Base-by-base conservation (phyloP, 2,888 invertebrate genomes). In the Cabera pusaria region DNA sequence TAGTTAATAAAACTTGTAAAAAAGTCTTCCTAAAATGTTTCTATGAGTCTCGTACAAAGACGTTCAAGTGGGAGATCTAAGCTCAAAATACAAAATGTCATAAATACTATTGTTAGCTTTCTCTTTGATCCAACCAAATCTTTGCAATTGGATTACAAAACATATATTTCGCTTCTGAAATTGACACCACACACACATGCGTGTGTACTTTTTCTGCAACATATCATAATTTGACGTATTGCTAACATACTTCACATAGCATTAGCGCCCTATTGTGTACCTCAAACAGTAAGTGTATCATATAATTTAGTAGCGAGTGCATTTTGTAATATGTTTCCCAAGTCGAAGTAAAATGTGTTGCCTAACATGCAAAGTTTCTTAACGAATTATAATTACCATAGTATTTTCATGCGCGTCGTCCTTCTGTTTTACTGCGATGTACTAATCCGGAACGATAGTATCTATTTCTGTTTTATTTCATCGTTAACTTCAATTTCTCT, bases 211-310 rank as follows among this genome's bases (percentile, higher is more conserved):
- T 48, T 46, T 32, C 14, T 29, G 42, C 31, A 18, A 24, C 34
- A 41, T 59, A 55, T 54, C 55, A 40, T 52, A 61, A 57, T 49
- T 52, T 32, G 32, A 24, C 47, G 25, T 44, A 35, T 41, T 26
- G 25, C 28, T 26, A 41, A 50, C 41, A 42, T 36, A 23, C 29
- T 31, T 44, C 49, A 34, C 42, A 38, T 48, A 47, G 37, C 54
- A 53, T 49, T 47, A 53, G 55, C 44, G 53, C 44, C 46, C 54
- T 56, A 59, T 63, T 61, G 57, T 61, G 39, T 42, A 23, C 29
- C 26, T 21, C 29, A 35, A 28, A 21, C 38, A 24, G 29, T 37
- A 35, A 33, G 37, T 45, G 45, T 42, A 57, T 52, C 28, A 33
- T 44, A 41, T 44, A 47, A 53, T 55, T 63, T 42, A 61, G 20